Evolutionary conservation across 2,113 vertebrate species (phyloP), one percentile per base, ranked within the genome.

Genomic region (Elgaria multicarinata): DNA sequence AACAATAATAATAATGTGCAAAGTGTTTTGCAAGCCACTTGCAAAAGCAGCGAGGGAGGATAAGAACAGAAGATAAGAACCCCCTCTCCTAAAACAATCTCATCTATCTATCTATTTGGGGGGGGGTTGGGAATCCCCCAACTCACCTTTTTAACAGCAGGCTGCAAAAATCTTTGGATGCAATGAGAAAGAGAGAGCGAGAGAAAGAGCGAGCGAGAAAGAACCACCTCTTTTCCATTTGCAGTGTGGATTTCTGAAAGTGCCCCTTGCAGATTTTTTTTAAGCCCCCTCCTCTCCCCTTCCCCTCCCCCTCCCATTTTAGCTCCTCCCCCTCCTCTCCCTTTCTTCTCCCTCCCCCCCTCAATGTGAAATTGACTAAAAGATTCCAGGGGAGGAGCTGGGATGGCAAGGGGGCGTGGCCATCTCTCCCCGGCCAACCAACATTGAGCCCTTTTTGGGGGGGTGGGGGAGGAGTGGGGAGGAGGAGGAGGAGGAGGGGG

Each of bases 401-500:
- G 7, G 50, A 39, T 18, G 42, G 86, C 33, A 4, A n/a, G 83
- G 66, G 26, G 88, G 75, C 62, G 76, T 67, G 75, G 82, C 83
- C 66, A n/a, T 14, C 72, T 18, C 42, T n/a, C 7, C 16, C 82
- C 72, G 72, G 88, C 88, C 88, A 89, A 89, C 80, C 88, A 89
- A 64, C 71, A 81, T 67, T 83, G 88, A 24, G 80, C 22, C 8
- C 22, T 75, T 76, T 44, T 46, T 24, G 36, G 76, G 42, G 44
- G 42, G 7, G 42, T 20, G 75, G 18, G 66, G 44, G 31, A 13
- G 39, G 66, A 42, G 26, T 77, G 72, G 58, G 50, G 71, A 2
- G 20, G 8, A 28, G 77, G 46, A 13, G 28, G 50, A 12, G 39
- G 55, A 20, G 66, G 5, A 8, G 6, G 50, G 50, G 69, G 36